These are phyloP conservation scores for Sternarchorhynchus goeldii DNA, from an alignment of 2,797 vertebrate species.

Conservation along the genomic window DNA sequence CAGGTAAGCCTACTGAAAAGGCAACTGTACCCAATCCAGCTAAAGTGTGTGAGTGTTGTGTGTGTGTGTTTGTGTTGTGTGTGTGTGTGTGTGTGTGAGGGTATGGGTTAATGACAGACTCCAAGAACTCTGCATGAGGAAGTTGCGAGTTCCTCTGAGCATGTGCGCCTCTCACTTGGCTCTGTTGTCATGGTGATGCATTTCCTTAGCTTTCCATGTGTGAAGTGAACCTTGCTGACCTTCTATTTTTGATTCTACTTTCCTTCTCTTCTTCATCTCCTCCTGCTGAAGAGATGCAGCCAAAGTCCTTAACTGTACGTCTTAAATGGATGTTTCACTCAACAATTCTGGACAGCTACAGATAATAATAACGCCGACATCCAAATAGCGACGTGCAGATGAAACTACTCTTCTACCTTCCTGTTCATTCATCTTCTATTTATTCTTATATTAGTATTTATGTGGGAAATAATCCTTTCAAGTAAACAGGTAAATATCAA, in stretches of 20 bases:
- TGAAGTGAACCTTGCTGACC: constrained; percentile 56
- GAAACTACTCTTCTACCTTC: neutral
- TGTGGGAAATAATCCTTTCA: neutral
- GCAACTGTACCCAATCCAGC: constrained; percentile 24
- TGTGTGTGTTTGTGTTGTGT: constrained; percentile 30
- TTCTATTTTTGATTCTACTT: constrained; percentile 28
- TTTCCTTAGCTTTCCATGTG: constrained; percentile 63
- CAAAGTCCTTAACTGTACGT: neutral
- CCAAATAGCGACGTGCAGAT: neutral
- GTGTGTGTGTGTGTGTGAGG: constrained; percentile 15
- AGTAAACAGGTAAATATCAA: neutral
- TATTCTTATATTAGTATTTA: neutral
- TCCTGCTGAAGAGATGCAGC: constrained; percentile 26
- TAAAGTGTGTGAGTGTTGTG: constrained; percentile 1
- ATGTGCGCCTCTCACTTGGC: constrained; percentile 52
- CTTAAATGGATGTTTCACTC: neutral
- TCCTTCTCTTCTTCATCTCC: constrained; percentile 51
- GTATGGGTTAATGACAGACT: constrained; percentile 49
- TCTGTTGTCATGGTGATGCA: constrained; percentile 71
- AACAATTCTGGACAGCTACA: neutral
- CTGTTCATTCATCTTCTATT: neutral
- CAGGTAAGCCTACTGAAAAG: constrained; percentile 26
- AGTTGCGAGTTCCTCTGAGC: constrained; percentile 58
- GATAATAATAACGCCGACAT: neutral
- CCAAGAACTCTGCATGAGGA: constrained; percentile 62